A percentile compares a stretch with the other conserved stretches of the same genome.
phyloP scores from a whole-genome alignment of 2,113 vertebrate genomes.

The Reinhardtius hippoglossoides region DNA sequence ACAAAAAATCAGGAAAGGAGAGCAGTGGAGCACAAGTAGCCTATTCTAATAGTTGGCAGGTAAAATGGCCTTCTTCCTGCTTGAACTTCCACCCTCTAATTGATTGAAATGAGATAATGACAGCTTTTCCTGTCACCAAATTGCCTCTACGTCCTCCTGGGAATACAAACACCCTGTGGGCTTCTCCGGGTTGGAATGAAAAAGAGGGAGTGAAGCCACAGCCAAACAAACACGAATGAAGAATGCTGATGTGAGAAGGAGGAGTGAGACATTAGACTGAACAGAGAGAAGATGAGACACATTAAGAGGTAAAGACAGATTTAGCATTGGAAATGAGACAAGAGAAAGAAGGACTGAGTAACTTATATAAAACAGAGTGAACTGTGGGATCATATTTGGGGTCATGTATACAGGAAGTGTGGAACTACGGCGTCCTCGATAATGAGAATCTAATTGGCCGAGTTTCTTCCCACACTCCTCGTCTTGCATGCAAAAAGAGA shows the following conservation, averaged over 20 bases:
- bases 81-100: conserved; percentile 61
- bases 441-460: conserved; percentile 30
- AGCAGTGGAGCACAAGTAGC: neutral
- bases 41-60: too few relatives aligned
- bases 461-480: conserved; percentile 41
- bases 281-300: conserved; percentile 23
- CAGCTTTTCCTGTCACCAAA: conserved; percentile 74
- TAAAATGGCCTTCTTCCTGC: conserved; percentile 54
- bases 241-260: conserved; percentile 11
- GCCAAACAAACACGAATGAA: conserved; percentile 14
- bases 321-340: neutral
- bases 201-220: conserved; percentile 7
- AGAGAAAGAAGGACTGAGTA: neutral
- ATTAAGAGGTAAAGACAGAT: conserved; percentile 13
- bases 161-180: conserved; percentile 66
- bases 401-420: conserved; percentile 57
- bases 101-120: conserved; percentile 79
- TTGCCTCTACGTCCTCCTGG: conserved; percentile 63
- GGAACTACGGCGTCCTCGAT: conserved; percentile 24
- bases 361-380: conserved; percentile 45
- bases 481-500: neutral
- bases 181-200: conserved; percentile 28
- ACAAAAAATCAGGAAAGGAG: neutral
- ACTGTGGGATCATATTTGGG: conserved; percentile 44
- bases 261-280: conserved; percentile 3